Evolutionary conservation across 2,888 invertebrate genomes (phyloP).

Genomic region (Cryptocephalus moraei): DNA sequence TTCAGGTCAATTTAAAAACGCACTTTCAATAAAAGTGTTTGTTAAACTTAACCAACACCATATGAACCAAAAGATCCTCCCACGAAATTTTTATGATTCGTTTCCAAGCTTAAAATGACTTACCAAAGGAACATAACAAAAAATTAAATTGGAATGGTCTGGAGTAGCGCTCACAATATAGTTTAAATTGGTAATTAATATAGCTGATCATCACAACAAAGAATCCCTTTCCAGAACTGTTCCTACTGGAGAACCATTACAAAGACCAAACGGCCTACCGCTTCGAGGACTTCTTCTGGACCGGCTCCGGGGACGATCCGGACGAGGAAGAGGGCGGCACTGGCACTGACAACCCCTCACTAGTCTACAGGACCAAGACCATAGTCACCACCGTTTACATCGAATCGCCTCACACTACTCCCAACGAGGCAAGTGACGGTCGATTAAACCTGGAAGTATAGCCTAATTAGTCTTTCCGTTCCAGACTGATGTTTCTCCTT

Average conservation of each 20-base stretch:
- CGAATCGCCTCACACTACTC: constrained; percentile 30
- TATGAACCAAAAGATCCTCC: too few relatives aligned
- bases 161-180: too few relatives aligned
- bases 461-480: not conserved
- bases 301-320: constrained; percentile 74
- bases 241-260: constrained; percentile 26
- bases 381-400: constrained; percentile 61
- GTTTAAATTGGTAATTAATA: too few relatives aligned
- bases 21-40: too few relatives aligned
- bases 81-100: too few relatives aligned
- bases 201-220: too few relatives aligned
- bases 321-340: constrained; percentile 42
- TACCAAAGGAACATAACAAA: too few relatives aligned
- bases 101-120: too few relatives aligned
- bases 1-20: too few relatives aligned
- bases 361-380: constrained; percentile 53
- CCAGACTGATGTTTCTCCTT: not conserved
- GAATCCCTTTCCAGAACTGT: constrained; percentile 22
- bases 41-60: too few relatives aligned
- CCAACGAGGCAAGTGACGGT: constrained; percentile 13
- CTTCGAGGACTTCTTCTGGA: constrained; percentile 84
- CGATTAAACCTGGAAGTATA: too few relatives aligned
- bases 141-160: too few relatives aligned
- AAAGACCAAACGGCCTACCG: constrained; percentile 36
- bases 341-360: constrained; percentile 38